phyloP scores from a whole-genome alignment of 2,797 vertebrate genomes.

The Bufotes viridis region DNA sequence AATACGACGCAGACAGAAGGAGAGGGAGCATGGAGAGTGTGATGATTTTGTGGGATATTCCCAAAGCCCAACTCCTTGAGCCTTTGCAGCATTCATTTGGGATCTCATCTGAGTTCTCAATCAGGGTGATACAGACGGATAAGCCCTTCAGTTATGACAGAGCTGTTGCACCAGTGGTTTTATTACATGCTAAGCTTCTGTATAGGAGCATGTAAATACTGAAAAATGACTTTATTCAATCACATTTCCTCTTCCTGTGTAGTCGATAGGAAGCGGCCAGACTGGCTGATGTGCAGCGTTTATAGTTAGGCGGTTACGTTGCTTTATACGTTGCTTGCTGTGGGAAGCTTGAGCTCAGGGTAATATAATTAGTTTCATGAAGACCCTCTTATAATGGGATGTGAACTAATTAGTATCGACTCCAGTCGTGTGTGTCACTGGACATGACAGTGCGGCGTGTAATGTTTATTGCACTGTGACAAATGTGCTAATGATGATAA shows the following conservation, averaged over 20 bases:
- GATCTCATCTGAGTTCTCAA: slow-evolving; percentile 3
- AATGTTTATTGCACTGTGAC: neutral
- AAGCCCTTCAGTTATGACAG: slow-evolving; percentile 8
- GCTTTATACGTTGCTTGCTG: neutral
- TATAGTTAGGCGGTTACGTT: slow-evolving; percentile 8
- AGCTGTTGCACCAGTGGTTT: neutral
- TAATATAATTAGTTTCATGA: slow-evolving; percentile 40
- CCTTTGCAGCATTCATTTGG: slow-evolving; percentile 28
- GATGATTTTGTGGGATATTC: slow-evolving; percentile 7
- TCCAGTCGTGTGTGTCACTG: neutral
- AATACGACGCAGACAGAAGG: neutral
- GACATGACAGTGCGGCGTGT: neutral
- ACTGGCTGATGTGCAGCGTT: neutral
- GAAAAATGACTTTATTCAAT: neutral
- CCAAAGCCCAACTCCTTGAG: neutral
- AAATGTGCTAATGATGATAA: neutral
- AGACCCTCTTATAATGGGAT: neutral
- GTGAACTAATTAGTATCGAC: slow-evolving; percentile 38
- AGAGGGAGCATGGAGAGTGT: slow-evolving; percentile 21
- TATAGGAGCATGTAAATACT: slow-evolving; percentile 19
- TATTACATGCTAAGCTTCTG: neutral
- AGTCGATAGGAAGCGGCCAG: neutral
- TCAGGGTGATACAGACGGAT: slow-evolving; percentile 32
- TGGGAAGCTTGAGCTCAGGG: neutral
- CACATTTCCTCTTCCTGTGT: neutral